These are phyloP conservation scores for Syrphus vitripennis DNA, from an alignment of 2,888 invertebrate species.

Conservation along the genomic window DNA sequence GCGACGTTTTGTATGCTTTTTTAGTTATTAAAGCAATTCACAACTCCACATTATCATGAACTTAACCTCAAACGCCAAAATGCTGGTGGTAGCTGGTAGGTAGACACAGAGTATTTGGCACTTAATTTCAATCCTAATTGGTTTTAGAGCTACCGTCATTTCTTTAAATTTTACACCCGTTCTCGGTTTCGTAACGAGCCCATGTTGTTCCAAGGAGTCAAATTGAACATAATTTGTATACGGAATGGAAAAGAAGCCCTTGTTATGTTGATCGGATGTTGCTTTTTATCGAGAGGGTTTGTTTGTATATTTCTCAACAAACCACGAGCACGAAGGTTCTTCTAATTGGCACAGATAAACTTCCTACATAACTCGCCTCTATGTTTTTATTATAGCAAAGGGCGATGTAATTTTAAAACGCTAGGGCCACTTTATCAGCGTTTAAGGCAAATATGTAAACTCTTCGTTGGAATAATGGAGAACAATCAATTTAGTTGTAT, in stretches of 20 bases:
- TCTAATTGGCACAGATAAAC: slow-evolving; percentile 50
- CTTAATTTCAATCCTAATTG: slow-evolving; percentile 65
- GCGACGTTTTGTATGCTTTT: neutral
- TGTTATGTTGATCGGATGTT: slow-evolving; percentile 7
- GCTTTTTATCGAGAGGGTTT: slow-evolving; percentile 40
- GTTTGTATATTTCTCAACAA: slow-evolving; percentile 5
- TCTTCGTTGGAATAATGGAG: slow-evolving; percentile 43
- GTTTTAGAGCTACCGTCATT: slow-evolving; percentile 61
- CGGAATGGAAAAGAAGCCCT: slow-evolving; percentile 26
- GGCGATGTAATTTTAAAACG: neutral
- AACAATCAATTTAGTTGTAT: slow-evolving; percentile 70
- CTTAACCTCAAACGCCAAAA: slow-evolving; percentile 53
- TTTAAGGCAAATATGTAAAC: slow-evolving; percentile 27
- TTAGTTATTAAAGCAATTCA: slow-evolving; percentile 64
- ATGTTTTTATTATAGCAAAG: neutral
- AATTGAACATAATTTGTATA: neutral
- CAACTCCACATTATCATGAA: slow-evolving; percentile 52
- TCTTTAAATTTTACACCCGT: neutral
- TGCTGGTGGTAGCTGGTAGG: slow-evolving; percentile 30
- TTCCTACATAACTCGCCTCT: neutral
- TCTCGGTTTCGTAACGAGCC: neutral
- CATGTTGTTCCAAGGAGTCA: neutral
- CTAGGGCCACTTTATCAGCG: slow-evolving; percentile 59
- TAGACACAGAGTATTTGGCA: slow-evolving; percentile 42
- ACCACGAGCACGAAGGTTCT: slow-evolving; percentile 41